Evolutionary conservation across 2,888 invertebrate species (phyloP).

Genomic region (Candidula unifasciata): DNA sequence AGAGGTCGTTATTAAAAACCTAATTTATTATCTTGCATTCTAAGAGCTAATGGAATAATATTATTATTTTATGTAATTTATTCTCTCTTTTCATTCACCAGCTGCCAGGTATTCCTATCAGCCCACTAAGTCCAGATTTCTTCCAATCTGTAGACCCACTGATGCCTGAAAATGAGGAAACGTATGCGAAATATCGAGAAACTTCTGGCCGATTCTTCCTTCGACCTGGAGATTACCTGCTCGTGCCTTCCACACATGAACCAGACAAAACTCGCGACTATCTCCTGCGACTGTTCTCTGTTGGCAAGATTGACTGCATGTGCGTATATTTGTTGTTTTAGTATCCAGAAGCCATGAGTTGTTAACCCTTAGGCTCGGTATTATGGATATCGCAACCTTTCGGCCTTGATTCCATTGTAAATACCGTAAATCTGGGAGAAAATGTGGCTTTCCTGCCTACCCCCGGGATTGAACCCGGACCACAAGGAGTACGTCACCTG

Average conservation of each 20-base stretch:
- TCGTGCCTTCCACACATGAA: conserved; percentile 68
- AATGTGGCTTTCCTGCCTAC: too few species aligned
- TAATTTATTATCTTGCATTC: too few species aligned
- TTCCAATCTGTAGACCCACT: conserved; percentile 67
- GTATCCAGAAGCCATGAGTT: too few species aligned
- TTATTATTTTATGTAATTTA: too few species aligned
- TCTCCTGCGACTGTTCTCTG: conserved; percentile 65
- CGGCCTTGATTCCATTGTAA: too few species aligned
- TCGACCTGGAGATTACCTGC: conserved; percentile 68
- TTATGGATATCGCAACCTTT: too few species aligned
- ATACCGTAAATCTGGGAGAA: too few species aligned
- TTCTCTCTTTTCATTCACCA: conserved; percentile 27
- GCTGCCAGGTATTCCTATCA: conserved; percentile 56
- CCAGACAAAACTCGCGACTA: conserved; percentile 63
- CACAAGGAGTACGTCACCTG: too few species aligned
- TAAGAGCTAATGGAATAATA: too few species aligned
- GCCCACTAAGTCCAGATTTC: conserved; percentile 60
- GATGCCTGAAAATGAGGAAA: conserved; percentile 71
- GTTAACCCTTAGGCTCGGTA: too few species aligned
- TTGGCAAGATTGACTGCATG: conserved; percentile 68
- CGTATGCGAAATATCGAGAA: conserved; percentile 68
- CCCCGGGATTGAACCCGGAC: too few species aligned
- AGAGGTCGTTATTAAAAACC: too few species aligned
- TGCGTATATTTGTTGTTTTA: conserved; percentile 53
- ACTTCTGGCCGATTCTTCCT: conserved; percentile 70